These are phyloP conservation scores for Catharus bicknelli DNA, from an alignment of 2,113 vertebrate genomes.

Conservation along the genomic window DNA sequence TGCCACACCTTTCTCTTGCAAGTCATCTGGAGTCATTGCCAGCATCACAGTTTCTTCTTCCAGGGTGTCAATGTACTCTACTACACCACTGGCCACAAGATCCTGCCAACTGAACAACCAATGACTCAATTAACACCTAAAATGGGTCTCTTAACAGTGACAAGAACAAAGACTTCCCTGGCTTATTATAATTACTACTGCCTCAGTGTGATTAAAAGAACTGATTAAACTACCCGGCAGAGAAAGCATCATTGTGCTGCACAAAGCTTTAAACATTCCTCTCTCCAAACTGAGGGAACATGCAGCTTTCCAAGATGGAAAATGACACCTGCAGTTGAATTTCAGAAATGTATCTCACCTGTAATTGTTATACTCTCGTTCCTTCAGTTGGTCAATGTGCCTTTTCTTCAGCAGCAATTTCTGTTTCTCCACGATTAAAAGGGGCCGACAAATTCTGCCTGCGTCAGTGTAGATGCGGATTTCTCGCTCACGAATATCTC, in stretches of 20 bases:
- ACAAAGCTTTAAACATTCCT: neutral
- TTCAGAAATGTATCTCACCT: constrained; percentile 74
- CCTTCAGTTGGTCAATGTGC: constrained; percentile 97
- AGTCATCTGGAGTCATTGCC: constrained; percentile 97
- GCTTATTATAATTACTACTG: neutral
- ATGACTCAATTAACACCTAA: neutral
- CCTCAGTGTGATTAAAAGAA: neutral
- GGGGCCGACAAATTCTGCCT: constrained; percentile 92
- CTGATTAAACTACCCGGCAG: neutral
- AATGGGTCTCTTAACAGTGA: neutral
- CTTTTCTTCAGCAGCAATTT: constrained; percentile 94
- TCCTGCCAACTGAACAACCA: constrained; percentile 91
- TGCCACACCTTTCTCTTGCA: constrained; percentile 97
- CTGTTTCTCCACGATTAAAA: constrained; percentile 97
- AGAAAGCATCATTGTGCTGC: neutral
- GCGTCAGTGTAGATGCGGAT: constrained; percentile 98
- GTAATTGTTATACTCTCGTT: constrained; percentile 98
- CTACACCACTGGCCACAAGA: constrained; percentile 94
- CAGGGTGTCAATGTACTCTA: constrained; percentile 96
- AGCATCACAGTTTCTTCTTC: constrained; percentile 99
- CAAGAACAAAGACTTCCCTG: neutral
- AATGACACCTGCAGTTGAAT: neutral
- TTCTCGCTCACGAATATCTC: constrained; percentile 95
- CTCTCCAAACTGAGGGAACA: neutral
- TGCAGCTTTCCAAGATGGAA: neutral